A percentile compares a stretch with the other conserved stretches of the same genome.
Evolutionary conservation across 2,888 invertebrate genomes (phyloP).

Genomic region (Tetheella fluctuosa): DNA sequence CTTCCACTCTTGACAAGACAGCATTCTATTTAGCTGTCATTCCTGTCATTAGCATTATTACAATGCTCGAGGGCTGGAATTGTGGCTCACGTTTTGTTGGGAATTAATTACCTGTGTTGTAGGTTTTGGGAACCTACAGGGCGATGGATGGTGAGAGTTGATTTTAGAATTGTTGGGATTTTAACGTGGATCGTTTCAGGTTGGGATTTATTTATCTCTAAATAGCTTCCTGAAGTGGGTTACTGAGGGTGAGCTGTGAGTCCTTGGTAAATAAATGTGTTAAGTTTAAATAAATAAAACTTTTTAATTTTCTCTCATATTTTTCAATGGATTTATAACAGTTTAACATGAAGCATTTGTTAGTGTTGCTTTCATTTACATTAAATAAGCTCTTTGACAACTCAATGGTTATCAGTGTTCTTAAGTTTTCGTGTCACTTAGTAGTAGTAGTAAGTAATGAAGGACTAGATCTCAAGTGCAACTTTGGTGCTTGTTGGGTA

Average conservation of each 20-base stretch:
- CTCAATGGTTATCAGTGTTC: too few relatives aligned
- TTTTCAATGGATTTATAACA: too few relatives aligned
- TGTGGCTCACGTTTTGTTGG: slow-evolving; percentile 27
- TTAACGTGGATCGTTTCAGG: not conserved
- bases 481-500: too few relatives aligned
- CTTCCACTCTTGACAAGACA: not conserved
- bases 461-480: too few relatives aligned
- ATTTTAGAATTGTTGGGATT: slow-evolving; percentile 6
- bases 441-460: too few relatives aligned
- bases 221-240: not conserved
- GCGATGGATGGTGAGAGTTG: slow-evolving; percentile 16
- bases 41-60: slow-evolving; percentile 42
- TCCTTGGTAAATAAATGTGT: not conserved
- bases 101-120: slow-evolving; percentile 37
- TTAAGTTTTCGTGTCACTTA: too few relatives aligned
- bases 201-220: not conserved
- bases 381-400: too few relatives aligned
- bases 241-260: not conserved
- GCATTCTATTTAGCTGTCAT: slow-evolving; percentile 23
- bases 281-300: not conserved
- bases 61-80: slow-evolving; percentile 23
- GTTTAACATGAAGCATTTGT: too few relatives aligned
- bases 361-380: too few relatives aligned
- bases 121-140: slow-evolving; percentile 23
- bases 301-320: not conserved